Percentiles rank a stretch among this genome's conserved stretches.
Evolutionary conservation across 1,140 invertebrate genomes (phyloP).

Genomic region (Oncopeltus fasciatus): DNA sequence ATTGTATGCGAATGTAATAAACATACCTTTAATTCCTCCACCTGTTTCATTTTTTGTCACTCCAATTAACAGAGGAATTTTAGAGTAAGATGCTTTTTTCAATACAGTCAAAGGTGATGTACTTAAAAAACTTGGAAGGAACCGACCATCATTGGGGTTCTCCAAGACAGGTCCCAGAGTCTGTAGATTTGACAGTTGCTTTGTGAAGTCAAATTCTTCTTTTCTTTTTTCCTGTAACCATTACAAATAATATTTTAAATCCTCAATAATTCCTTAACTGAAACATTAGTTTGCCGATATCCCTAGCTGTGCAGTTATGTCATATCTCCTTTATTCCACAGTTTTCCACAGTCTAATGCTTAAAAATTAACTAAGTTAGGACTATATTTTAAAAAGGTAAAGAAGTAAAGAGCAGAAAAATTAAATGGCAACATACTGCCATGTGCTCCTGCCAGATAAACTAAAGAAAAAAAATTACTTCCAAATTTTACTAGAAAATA

Average conservation of each 20-base stretch:
- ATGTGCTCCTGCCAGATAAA: too few species aligned
- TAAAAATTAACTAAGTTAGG: too few species aligned
- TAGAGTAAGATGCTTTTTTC: constrained; percentile 35
- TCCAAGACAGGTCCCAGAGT: constrained; percentile 44
- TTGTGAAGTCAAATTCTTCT: not conserved
- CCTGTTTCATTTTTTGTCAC: constrained; percentile 54
- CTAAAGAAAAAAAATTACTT: too few species aligned
- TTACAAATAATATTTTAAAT: not conserved
- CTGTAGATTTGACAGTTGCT: constrained; percentile 17
- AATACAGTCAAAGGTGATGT: constrained; percentile 32
- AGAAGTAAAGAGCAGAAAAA: too few species aligned
- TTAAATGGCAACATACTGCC: too few species aligned
- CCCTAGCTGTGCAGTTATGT: too few species aligned
- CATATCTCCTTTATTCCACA: too few species aligned
- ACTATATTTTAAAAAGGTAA: too few species aligned
- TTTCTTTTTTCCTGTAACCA: not conserved
- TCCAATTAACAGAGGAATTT: constrained; percentile 50
- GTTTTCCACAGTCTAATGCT: not conserved
- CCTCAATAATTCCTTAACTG: not conserved
- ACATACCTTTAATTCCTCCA: constrained; percentile 37
- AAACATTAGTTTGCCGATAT: too few species aligned
- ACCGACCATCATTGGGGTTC: constrained; percentile 40
- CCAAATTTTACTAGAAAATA: too few species aligned
- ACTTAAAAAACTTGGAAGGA: constrained; percentile 23
- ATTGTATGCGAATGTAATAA: too few species aligned